A percentile compares a stretch with the other conserved stretches of the same genome.
phyloP scores from a whole-genome alignment of 2,797 vertebrate species.

The Cirrhinus molitorella region DNA sequence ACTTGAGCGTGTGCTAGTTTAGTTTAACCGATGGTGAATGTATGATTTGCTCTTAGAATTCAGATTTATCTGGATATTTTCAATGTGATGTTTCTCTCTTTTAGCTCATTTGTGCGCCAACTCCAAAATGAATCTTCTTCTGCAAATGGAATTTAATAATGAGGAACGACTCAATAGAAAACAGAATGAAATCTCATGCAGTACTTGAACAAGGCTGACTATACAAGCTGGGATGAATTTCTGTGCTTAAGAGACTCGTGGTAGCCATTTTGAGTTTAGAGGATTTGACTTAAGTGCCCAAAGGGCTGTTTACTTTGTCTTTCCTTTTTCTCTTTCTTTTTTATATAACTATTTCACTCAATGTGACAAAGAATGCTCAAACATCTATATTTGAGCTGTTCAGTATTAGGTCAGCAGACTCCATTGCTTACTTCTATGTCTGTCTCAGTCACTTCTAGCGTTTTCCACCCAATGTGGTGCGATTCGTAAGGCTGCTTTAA shows the following conservation, averaged over 20 bases:
- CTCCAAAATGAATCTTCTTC: conserved; percentile 23
- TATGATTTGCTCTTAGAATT: conserved; percentile 83
- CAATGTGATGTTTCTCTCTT: conserved; percentile 45
- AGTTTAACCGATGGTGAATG: conserved; percentile 86
- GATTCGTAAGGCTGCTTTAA: conserved; percentile 73
- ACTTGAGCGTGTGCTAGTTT: conserved; percentile 63
- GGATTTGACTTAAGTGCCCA: conserved; percentile 29
- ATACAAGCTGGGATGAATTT: conserved; percentile 27
- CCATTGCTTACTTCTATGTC: conserved; percentile 75
- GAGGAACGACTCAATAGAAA: background rate
- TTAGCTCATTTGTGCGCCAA: conserved; percentile 28
- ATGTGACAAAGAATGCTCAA: conserved; percentile 12
- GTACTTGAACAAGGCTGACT: conserved; percentile 20
- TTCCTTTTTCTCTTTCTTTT: conserved; percentile 16
- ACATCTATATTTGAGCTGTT: conserved; percentile 71
- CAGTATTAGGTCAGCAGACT: conserved; percentile 73
- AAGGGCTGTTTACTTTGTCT: conserved; percentile 29
- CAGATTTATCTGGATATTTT: conserved; percentile 46
- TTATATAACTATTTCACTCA: background rate
- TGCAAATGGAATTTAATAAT: background rate
- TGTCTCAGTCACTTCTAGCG: conserved; percentile 62
- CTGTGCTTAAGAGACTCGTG: conserved; percentile 5
- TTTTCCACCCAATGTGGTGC: conserved; percentile 76
- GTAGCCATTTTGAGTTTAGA: conserved; percentile 37
- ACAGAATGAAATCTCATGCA: conserved; percentile 25